Base-by-base conservation (phyloP, 1,140 invertebrate species). In the Pogonomyrmex californicus region DNA sequence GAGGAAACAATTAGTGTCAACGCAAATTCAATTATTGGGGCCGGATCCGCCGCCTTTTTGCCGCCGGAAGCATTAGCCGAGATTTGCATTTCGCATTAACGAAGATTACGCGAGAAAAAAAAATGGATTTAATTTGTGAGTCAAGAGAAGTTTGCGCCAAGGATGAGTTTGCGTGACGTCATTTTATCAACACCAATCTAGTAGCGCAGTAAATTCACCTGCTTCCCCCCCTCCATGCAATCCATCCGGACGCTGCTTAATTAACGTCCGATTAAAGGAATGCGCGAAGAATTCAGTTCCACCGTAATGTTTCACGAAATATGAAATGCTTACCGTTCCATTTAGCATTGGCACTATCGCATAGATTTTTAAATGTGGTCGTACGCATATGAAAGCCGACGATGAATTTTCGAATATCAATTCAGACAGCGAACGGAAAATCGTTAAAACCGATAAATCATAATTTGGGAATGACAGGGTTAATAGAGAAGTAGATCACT, bases 11-110 rank as follows among this genome's bases (percentile, higher is more conserved):
- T 83, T 83, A 83, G 68, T 56, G 79, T 83, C 68, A 60, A 82
- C 79, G 79, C 79, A 82, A 83, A 83, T 83, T 83, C 79, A 83
- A 83, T 83, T 83, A 83, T 83, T 54, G 33, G 38, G 33, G 38
- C 79, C 79, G 79, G 66, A 82, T 82, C 66, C 41, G 68, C 68
- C 68, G 41, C 68, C 54, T 83, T 75, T 83, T 75, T 49, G 68
- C 68, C 68, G 54, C 36, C 66, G 68, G 68, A 83, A 83, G 33
- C 56, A 82, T 82, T 71, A 82, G 23, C 30, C 51, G 78, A 49
- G 49, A 82, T 82, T 73, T 73, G 79, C 79, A 73, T 82, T 82
- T 58, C 66, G 54, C 66, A 44, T 70, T 56, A 56, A 56, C 23
- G n/a, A 33, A 54, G 77, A 81, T 81, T 54, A 81, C 36, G 2